Conservation (phyloP, 1,140 invertebrate species). For the Heliothis virescens region DNA sequence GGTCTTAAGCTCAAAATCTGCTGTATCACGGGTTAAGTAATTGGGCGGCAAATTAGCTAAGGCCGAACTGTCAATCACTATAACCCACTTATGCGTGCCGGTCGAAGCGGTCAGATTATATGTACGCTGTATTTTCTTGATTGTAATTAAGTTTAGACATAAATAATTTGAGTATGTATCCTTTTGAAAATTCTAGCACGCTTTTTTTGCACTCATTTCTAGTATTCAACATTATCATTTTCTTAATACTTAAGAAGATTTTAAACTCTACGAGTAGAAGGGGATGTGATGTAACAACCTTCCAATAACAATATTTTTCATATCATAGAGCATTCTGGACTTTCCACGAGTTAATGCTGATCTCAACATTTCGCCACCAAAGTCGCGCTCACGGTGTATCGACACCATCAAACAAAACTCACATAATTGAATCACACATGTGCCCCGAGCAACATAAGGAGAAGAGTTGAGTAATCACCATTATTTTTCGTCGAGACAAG, state of each 20-base stretch:
- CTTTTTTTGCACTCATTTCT: neutral
- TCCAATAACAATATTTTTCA: no score
- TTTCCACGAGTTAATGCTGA: no score
- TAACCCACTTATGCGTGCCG: slow-evolving; percentile 58
- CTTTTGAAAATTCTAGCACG: neutral
- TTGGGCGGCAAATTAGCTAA: slow-evolving; percentile 74
- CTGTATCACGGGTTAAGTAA: slow-evolving; percentile 71
- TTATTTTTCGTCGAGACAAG: slow-evolving; percentile 60
- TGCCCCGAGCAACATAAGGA: slow-evolving; percentile 36
- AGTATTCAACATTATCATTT: no score
- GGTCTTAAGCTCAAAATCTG: slow-evolving; percentile 50
- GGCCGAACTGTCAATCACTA: slow-evolving; percentile 67
- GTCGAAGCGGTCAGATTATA: slow-evolving; percentile 53
- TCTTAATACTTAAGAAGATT: neutral
- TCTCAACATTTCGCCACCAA: neutral
- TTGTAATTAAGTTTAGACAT: no score
- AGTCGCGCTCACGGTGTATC: neutral
- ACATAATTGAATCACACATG: slow-evolving; percentile 32
- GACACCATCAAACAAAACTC: neutral
- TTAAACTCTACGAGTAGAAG: no score
- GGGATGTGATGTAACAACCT: no score
- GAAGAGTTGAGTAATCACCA: slow-evolving; percentile 63
- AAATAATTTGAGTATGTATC: no score
- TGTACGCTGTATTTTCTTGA: neutral
- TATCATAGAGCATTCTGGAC: no score